A percentile compares a stretch with the other conserved stretches of the same genome.
These are phyloP conservation scores for Eledona agricola DNA, from an alignment of 2,888 invertebrate genomes.

Conservation along the genomic window DNA sequence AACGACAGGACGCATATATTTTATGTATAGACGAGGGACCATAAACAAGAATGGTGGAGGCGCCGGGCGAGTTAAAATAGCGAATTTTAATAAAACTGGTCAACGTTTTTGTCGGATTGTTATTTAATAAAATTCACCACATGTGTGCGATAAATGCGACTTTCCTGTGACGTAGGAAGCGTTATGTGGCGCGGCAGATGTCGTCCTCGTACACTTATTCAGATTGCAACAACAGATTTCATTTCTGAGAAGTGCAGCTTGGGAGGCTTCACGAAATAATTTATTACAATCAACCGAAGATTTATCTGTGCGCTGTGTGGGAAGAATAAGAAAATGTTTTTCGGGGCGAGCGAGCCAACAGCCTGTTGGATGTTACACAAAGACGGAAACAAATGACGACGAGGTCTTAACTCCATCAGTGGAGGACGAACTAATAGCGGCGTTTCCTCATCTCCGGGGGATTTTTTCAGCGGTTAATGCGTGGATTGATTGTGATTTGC, in stretches of 20 bases:
- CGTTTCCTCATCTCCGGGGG: slow-evolving; percentile 22
- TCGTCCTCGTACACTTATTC: slow-evolving; percentile 27
- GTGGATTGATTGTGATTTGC: too few relatives aligned
- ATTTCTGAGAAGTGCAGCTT: slow-evolving; percentile 4
- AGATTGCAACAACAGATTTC: slow-evolving; percentile 28
- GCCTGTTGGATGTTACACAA: slow-evolving; percentile 34
- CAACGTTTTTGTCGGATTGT: too few relatives aligned
- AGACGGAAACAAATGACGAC: slow-evolving; percentile 25
- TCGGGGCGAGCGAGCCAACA: slow-evolving; percentile 23
- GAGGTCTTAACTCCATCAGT: slow-evolving; percentile 32
- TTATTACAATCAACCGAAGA: slow-evolving; percentile 28
- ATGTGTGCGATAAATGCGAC: too few relatives aligned
- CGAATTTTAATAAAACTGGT: too few relatives aligned
- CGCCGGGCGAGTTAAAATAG: too few relatives aligned
- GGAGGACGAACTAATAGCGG: slow-evolving; percentile 24
- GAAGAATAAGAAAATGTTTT: slow-evolving; percentile 11
- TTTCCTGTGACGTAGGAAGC: slow-evolving; percentile 6
- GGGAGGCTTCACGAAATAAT: slow-evolving; percentile 15
- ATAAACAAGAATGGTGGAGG: too few relatives aligned
- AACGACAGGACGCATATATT: too few relatives aligned
- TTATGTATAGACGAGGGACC: too few relatives aligned
- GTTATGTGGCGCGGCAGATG: slow-evolving; percentile 19
- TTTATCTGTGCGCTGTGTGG: slow-evolving; percentile 20
- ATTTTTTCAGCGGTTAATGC: too few relatives aligned
- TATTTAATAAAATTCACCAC: too few relatives aligned